Evolutionary conservation across 2,113 vertebrate genomes (phyloP), one percentile per base, ranked within the genome.

Genomic region (Steatornis caripensis): DNA sequence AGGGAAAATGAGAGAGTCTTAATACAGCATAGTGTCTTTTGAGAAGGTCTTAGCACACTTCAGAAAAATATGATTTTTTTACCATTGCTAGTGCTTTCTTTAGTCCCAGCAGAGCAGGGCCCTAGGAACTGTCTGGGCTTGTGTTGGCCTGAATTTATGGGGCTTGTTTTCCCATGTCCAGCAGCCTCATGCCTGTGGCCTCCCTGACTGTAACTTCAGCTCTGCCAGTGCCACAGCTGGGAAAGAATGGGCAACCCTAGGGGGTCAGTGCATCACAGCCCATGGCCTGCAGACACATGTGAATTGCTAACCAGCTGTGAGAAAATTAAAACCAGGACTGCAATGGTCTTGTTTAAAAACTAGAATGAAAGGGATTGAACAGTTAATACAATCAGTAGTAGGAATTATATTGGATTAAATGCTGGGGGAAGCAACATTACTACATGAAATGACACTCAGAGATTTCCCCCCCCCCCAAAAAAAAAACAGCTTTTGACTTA

Each of bases 271-370:
- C 27, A 5, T 8, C 4, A 0, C 15, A 21, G 26, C 29, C 87
- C 29, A 1, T 1, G 29, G 19, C 26, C 85, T 1, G 2, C n/a
- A 49, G 41, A n/a, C n/a, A 13, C 11, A 0, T 4, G 32, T 3
- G 53, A 29, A 6, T 11, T 30, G 48, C 16, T 48, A 48, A 36
- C 6, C 54, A 74, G 18, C 55, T 36, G 12, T 8, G n/a, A 24
- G 34, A 49, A 24, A 75, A 20, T 15, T 18, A 32, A 37, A 79
- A 53, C 4, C 29, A 18, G 6, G 15, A 13, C 10, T 81, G 13
- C 26, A 45, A 6, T 0, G 3, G 36, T 32, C 34, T 51, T 12
- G 27, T 64, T 37, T 36, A 5, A 36, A 37, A 71, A 7, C 5
- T 34, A 9, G 39, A 68, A 41, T 23, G 5, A 32, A 58, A 46